phyloP scores from a whole-genome alignment of 2,888 invertebrate genomes.

The Cerastis rubricosa region DNA sequence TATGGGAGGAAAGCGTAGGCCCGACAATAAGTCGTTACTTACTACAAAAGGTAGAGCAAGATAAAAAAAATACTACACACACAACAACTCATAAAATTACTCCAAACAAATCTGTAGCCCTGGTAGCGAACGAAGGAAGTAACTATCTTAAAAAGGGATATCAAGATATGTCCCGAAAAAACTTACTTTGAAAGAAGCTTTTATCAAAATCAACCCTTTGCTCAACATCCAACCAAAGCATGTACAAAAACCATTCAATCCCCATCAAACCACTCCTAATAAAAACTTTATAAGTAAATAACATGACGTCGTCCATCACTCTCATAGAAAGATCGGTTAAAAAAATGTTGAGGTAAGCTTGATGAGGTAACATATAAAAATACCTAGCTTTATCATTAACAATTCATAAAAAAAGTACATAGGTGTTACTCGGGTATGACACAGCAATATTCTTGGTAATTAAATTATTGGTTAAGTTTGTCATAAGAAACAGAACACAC shows the following conservation, averaged over 20 bases:
- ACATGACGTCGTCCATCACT: not conserved
- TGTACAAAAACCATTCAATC: constrained; percentile 6
- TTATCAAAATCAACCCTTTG: constrained; percentile 36
- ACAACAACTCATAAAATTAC: constrained; percentile 13
- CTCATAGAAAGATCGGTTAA: not conserved
- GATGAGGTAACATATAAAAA: not conserved
- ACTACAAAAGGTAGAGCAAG: too few species aligned
- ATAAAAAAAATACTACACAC: too few species aligned
- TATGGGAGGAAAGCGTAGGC: too few species aligned
- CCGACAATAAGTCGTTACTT: too few species aligned
- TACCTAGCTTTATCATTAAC: not conserved
- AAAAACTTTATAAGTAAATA: not conserved
- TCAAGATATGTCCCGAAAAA: constrained; percentile 53
- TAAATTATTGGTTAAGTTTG: not conserved
- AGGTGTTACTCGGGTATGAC: not conserved
- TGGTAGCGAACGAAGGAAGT: constrained; percentile 1
- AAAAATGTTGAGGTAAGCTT: not conserved
- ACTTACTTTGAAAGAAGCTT: constrained; percentile 39
- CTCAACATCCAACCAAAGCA: constrained; percentile 4
- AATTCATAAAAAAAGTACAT: constrained; percentile 24
- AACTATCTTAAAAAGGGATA: constrained; percentile 51
- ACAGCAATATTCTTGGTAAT: constrained; percentile 2
- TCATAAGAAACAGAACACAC: not conserved
- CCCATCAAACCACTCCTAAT: not conserved
- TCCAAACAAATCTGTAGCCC: constrained; percentile 7